Base-by-base conservation (phyloP, 1,140 invertebrate species). In the Aculops lycopersici region DNA sequence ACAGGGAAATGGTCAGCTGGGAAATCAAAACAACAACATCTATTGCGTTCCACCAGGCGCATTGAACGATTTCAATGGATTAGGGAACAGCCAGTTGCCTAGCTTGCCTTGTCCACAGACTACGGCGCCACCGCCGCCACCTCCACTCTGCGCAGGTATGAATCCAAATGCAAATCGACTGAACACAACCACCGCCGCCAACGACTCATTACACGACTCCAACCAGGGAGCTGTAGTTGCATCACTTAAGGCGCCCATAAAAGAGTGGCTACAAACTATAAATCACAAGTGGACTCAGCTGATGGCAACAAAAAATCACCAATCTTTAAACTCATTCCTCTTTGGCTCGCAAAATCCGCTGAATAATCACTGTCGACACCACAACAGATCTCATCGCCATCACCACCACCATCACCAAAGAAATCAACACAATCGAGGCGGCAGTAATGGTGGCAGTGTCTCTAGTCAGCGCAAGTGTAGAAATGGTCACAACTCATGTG, bases 221-320 rank as follows among this genome's bases (percentile, higher is more conserved):
- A 14, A 41, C 40, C 3, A 36, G 20, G 20, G 36, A n/a, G n/a
- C n/a, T n/a, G n/a, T n/a, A n/a, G n/a, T n/a, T n/a, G n/a, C n/a
- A n/a, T n/a, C n/a, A n/a, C n/a, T 21, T 2, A 43, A 43, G 35
- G 4, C 37, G 2, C 35, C 37, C 41, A 16, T 46, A 5, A 46
- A 41, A 43, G 45, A 46, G 14, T 46, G 45, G 45, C 38, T 46
- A 16, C 38, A 14, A 14, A 43, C 20, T 1, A 46, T 46, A 12
- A 46, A 46, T 41, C 41, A 46, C 19, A 43, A 43, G 19, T 46
- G 45, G 45, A n/a, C 41, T 12, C 24, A 31, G n/a, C n/a, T 31
- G 24, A 8, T 31, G 24, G 24, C 24, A 8, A 31, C 24, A n/a
- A n/a, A 8, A 8, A 31, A 31, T 31, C 24, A 31, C 24, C 8